phyloP scores from a whole-genome alignment of 2,797 vertebrate genomes.

The Ciconia nigra region DNA sequence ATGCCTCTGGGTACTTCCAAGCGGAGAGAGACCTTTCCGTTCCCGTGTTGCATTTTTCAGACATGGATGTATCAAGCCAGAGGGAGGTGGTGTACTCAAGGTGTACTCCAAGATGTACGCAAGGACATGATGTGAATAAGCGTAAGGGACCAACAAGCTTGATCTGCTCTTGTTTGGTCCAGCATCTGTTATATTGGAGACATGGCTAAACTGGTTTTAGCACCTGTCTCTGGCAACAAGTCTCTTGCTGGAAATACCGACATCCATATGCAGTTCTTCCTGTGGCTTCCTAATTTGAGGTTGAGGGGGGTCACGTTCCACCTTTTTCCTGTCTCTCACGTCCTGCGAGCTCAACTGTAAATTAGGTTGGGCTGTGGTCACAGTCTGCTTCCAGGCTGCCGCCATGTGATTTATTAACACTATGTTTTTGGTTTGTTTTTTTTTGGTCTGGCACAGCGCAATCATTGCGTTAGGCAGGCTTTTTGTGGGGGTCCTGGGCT shows the following conservation, averaged over 20 bases:
- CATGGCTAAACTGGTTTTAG: neutral
- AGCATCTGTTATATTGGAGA: neutral
- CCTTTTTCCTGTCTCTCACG: neutral
- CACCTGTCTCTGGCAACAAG: neutral
- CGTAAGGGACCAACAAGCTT: neutral
- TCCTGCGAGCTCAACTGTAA: neutral
- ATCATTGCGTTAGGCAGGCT: fast-evolving
- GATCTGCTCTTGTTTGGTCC: neutral
- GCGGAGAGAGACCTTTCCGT: fast-evolving
- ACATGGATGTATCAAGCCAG: neutral
- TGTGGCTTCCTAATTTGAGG: neutral
- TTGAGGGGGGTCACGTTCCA: neutral
- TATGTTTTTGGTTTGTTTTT: neutral
- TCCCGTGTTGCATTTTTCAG: neutral
- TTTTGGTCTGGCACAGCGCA: neutral
- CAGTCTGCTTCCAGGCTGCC: neutral
- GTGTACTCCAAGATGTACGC: neutral
- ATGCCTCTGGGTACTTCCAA: neutral
- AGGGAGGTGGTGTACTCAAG: neutral
- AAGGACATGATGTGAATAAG: neutral
- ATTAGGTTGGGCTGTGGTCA: neutral
- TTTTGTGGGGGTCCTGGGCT: neutral
- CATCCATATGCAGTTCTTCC: neutral
- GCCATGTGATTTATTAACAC: neutral
- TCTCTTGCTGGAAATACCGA: neutral